Percentiles rank a stretch among this genome's conserved stretches.
phyloP scores from a whole-genome alignment of 2,888 invertebrate genomes.

The Harpalus rufipes region DNA sequence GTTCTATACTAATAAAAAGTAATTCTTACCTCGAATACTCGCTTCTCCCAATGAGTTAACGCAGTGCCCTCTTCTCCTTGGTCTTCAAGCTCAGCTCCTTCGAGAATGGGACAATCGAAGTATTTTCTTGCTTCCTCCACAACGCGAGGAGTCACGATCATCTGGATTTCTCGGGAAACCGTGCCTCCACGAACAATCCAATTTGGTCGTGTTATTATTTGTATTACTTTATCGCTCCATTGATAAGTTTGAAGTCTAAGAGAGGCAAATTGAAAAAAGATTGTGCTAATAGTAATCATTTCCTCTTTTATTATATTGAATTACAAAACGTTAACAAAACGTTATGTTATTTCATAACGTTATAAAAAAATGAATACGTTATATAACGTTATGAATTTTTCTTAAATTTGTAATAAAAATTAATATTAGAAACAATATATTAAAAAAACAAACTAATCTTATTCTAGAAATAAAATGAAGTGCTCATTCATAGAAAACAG shows the following conservation, averaged over 20 bases:
- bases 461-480: no score
- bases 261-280: neutral
- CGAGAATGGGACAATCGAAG: slow-evolving; percentile 91
- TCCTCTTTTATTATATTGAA: no score
- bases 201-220: slow-evolving; percentile 82
- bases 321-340: no score
- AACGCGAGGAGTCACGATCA: slow-evolving; percentile 90
- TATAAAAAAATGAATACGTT: no score
- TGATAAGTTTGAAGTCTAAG: slow-evolving; percentile 92
- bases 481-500: no score
- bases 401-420: no score
- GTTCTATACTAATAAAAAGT: neutral
- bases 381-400: no score
- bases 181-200: slow-evolving; percentile 88
- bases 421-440: no score
- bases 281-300: no score
- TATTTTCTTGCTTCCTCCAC: slow-evolving; percentile 91
- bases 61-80: slow-evolving; percentile 99
- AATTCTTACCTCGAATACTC: slow-evolving; percentile 92
- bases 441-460: no score
- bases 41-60: slow-evolving; percentile 99
- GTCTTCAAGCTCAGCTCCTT: slow-evolving; percentile 98
- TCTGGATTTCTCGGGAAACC: slow-evolving; percentile 74
- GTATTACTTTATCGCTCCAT: slow-evolving; percentile 95
- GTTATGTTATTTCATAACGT: no score